Conservation (phyloP, 2,888 invertebrate genomes). For the Drosophila mettleri region DNA sequence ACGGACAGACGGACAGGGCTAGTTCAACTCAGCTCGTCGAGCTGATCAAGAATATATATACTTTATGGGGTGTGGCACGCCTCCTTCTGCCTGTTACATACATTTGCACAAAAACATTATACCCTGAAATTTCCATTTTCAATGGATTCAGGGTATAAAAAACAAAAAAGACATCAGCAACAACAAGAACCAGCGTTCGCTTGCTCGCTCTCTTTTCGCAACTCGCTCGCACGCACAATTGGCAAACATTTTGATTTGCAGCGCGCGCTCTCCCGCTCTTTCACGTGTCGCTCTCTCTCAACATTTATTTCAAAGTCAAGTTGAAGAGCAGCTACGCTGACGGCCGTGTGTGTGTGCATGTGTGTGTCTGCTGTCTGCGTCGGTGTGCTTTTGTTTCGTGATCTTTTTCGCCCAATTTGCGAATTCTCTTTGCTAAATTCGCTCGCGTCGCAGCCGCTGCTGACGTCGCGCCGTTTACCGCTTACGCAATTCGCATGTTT, state of each 20-base stretch:
- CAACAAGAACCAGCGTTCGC: constrained; percentile 6
- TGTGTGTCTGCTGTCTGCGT: constrained; percentile 8
- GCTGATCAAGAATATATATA: no score
- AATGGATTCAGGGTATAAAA: no score
- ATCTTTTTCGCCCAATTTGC: constrained; percentile 59
- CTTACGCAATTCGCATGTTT: constrained; percentile 77
- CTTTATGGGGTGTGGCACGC: no score
- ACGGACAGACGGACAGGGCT: no score
- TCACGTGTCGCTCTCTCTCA: constrained; percentile 47
- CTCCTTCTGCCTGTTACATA: no score
- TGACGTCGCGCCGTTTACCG: constrained; percentile 11
- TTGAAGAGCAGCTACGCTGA: constrained; percentile 65
- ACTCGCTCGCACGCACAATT: constrained; percentile 34
- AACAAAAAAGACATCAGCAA: no score
- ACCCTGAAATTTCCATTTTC: no score
- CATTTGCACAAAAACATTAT: no score
- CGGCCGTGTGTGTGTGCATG: constrained; percentile 22
- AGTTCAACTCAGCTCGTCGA: no score
- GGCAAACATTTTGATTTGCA: constrained; percentile 28
- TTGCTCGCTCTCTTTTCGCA: constrained; percentile 1
- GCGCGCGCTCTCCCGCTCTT: constrained; percentile 3
- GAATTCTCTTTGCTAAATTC: constrained; percentile 59
- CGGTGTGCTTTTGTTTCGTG: constrained; percentile 45
- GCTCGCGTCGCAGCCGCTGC: constrained; percentile 9
- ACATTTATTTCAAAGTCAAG: constrained; percentile 74